These are phyloP conservation scores for Thunnus thynnus DNA, from an alignment of 2,113 vertebrate species.

Conservation along the genomic window DNA sequence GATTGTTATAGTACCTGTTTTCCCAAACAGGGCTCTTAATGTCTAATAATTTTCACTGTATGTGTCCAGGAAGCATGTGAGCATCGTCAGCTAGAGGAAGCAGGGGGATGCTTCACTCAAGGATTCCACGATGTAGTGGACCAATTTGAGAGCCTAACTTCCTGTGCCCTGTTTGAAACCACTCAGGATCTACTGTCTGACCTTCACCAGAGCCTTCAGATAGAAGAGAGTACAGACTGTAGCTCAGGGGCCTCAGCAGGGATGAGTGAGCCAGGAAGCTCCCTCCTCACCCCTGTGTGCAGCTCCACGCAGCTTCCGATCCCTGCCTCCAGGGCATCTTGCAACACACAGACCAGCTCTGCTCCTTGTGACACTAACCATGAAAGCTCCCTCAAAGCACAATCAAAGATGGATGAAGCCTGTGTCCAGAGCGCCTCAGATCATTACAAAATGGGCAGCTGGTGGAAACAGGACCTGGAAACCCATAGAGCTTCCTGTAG, in stretches of 20 bases:
- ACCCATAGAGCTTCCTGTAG: slow-evolving; percentile 21
- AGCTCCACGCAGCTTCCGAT: slow-evolving; percentile 16
- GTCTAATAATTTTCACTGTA: not conserved
- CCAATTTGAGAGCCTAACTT: no score
- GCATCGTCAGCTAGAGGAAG: slow-evolving; percentile 19
- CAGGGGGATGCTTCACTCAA: not conserved
- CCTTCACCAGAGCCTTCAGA: slow-evolving; percentile 9
- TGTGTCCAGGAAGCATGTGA: slow-evolving; percentile 44
- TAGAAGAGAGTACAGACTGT: slow-evolving; percentile 3
- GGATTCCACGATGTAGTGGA: not conserved
- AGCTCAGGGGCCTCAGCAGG: not conserved
- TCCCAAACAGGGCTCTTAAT: not conserved
- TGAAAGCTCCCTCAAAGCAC: slow-evolving; percentile 12
- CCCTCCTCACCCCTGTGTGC: slow-evolving; percentile 5
- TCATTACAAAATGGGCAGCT: slow-evolving; percentile 45
- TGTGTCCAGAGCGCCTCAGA: slow-evolving; percentile 34
- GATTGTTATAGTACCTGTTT: not conserved
- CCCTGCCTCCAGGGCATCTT: not conserved
- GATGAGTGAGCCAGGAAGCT: slow-evolving; percentile 5
- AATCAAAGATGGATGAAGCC: slow-evolving; percentile 19
- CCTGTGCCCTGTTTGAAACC: slow-evolving; percentile 13
- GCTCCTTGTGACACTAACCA: slow-evolving; percentile 5
- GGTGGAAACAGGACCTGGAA: slow-evolving; percentile 57
- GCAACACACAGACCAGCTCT: slow-evolving; percentile 17
- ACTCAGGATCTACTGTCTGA: slow-evolving; percentile 27